Evolutionary conservation across 2,113 vertebrate species (phyloP).

Genomic region (Tachycineta bicolor): DNA sequence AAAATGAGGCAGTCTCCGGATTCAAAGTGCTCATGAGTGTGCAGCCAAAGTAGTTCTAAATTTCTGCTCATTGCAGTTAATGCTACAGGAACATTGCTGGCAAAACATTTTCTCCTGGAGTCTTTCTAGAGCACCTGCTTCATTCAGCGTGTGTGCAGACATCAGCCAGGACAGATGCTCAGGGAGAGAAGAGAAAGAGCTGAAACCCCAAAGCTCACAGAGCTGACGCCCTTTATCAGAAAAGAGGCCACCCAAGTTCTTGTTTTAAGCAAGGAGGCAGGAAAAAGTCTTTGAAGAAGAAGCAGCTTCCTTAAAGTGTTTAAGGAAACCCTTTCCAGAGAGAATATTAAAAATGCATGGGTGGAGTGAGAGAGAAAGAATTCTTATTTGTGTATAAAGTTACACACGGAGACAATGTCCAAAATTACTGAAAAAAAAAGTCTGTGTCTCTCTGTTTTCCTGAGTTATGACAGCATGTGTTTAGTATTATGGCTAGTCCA

Average conservation of each 20-base stretch:
- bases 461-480: slow-evolving; percentile 51
- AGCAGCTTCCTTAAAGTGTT: slow-evolving; percentile 23
- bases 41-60: slow-evolving; percentile 30
- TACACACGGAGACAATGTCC: slow-evolving; percentile 37
- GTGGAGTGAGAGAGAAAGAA: slow-evolving; percentile 46
- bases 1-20: not conserved
- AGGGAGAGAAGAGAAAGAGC: not conserved
- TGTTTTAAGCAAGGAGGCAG: not conserved
- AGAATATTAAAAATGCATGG: slow-evolving; percentile 39
- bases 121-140: slow-evolving; percentile 50
- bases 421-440: slow-evolving; percentile 34
- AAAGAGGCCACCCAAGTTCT: slow-evolving; percentile 48
- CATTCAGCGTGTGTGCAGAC: not conserved
- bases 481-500: slow-evolving; percentile 42
- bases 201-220: slow-evolving; percentile 20
- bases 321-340: slow-evolving; percentile 32
- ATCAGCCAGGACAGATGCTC: slow-evolving; percentile 24
- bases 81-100: slow-evolving; percentile 15
- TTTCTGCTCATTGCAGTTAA: slow-evolving; percentile 4
- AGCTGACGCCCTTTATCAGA: slow-evolving; percentile 9
- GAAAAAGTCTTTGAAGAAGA: not conserved
- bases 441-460: slow-evolving; percentile 47
- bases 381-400: slow-evolving; percentile 64
- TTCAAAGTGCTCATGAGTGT: not conserved
- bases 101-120: not conserved